Conservation (phyloP, 1,140 invertebrate species). For the Zaprionus camerounensis region DNA sequence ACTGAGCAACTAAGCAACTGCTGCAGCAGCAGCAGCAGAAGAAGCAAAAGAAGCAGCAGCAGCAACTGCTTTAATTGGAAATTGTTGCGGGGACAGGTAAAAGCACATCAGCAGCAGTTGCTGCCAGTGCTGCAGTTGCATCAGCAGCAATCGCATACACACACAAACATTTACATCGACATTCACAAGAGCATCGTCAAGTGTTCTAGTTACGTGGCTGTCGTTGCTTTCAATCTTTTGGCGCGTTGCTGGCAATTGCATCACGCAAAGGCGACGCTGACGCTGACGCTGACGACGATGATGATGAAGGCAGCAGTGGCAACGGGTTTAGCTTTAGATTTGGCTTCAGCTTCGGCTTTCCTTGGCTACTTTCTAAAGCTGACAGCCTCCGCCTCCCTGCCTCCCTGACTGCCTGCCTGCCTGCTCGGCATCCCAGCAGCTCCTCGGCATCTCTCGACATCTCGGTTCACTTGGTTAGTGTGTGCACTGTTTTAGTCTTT, state of each 20-base stretch:
- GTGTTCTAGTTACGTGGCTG: constrained; percentile 82
- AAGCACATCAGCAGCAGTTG: constrained; percentile 41
- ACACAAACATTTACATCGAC: constrained; percentile 25
- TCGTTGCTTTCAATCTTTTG: constrained; percentile 80
- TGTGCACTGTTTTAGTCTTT: constrained; percentile 43
- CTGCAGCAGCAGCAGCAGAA: constrained; percentile 21
- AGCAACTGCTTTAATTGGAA: constrained; percentile 67
- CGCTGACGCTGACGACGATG: background rate
- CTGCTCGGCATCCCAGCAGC: constrained; percentile 28
- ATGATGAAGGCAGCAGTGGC: constrained; percentile 34
- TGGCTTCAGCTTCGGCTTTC: constrained; percentile 37
- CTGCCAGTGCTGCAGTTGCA: constrained; percentile 28
- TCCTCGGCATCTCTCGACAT: constrained; percentile 12
- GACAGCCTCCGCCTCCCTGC: constrained; percentile 19
- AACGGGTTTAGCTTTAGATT: constrained; percentile 60
- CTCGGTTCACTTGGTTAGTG: constrained; percentile 62
- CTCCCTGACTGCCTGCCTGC: constrained; percentile 18
- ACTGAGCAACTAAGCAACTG: constrained; percentile 30
- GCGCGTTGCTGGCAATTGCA: constrained; percentile 78
- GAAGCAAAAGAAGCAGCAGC: constrained; percentile 16
- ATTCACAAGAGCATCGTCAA: constrained; percentile 60
- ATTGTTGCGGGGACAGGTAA: constrained; percentile 50
- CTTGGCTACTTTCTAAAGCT: constrained; percentile 76
- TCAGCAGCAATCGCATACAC: constrained; percentile 35
- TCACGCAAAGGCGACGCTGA: constrained; percentile 66